Percentiles rank a stretch among this genome's conserved stretches.
These are phyloP conservation scores for Latrodectus hesperus DNA, from an alignment of 2,888 invertebrate genomes.

Conservation along the genomic window DNA sequence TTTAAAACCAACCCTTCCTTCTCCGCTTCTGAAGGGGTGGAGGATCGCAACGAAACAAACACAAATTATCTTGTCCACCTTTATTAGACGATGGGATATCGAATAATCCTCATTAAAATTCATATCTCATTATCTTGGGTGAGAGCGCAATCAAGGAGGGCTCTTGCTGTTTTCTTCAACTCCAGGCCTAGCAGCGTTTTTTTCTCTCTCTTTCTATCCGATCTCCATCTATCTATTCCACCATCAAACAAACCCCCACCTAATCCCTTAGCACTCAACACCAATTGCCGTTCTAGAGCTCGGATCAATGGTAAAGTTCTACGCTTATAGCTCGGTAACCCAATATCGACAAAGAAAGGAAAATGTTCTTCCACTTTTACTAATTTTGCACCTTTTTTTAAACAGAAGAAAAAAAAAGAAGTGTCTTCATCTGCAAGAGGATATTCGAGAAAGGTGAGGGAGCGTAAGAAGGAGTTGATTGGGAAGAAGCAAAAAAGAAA, in stretches of 20 bases:
- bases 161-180: neutral
- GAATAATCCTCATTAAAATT: conserved; percentile 61
- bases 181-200: neutral
- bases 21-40: neutral
- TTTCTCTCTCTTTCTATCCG: neutral
- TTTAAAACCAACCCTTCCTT: neutral
- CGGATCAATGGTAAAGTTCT: conserved; percentile 21
- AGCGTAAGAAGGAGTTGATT: too few species aligned
- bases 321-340: neutral
- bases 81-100: conserved; percentile 24
- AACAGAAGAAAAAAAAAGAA: neutral
- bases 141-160: conserved; percentile 37
- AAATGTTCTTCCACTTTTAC: neutral
- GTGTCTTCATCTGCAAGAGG: conserved; percentile 30
- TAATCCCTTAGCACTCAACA: conserved; percentile 37
- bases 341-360: neutral
- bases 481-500: neutral
- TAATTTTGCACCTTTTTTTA: neutral
- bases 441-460: neutral
- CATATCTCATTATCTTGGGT: conserved; percentile 56
- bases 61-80: neutral
- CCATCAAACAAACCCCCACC: conserved; percentile 1
- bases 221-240: neutral
- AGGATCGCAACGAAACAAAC: neutral
- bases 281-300: conserved; percentile 39